Conservation (phyloP, 2,797 vertebrate genomes). For the Enteromius radiatus region DNA sequence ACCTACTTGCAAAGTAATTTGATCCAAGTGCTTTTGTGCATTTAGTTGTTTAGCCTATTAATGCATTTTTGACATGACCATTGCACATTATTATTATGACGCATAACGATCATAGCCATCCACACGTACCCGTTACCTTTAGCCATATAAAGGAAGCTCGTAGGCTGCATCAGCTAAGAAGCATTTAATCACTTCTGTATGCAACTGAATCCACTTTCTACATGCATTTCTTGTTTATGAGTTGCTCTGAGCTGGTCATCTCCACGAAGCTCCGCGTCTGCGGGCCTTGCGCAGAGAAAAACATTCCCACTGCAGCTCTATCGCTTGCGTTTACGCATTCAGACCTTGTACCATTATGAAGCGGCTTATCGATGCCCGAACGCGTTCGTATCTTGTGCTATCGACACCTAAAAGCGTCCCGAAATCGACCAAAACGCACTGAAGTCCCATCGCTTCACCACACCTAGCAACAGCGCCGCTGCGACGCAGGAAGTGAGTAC, state of each 20-base stretch:
- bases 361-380: neutral
- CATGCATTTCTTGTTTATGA: slow-evolving; percentile 3
- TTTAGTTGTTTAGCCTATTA: neutral
- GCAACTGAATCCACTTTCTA: neutral
- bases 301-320: neutral
- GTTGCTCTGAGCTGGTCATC: neutral
- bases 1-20: neutral
- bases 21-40: neutral
- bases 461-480: slow-evolving; percentile 84
- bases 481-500: slow-evolving; percentile 86
- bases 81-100: neutral
- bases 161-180: neutral
- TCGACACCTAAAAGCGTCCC: neutral
- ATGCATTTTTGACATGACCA: neutral
- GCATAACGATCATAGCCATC: neutral
- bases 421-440: slow-evolving; percentile 30
- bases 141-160: neutral
- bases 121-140: neutral
- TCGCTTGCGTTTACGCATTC: slow-evolving; percentile 4
- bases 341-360: neutral
- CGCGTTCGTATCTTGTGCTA: too few relatives aligned
- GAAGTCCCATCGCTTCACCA: slow-evolving; percentile 66
- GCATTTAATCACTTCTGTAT: neutral
- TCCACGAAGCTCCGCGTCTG: neutral
- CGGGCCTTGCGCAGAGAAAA: slow-evolving; percentile 30